Evolutionary conservation across 2,797 vertebrate species (phyloP), one percentile per base, ranked within the genome.

Genomic region (Thripadectes ignobilis): DNA sequence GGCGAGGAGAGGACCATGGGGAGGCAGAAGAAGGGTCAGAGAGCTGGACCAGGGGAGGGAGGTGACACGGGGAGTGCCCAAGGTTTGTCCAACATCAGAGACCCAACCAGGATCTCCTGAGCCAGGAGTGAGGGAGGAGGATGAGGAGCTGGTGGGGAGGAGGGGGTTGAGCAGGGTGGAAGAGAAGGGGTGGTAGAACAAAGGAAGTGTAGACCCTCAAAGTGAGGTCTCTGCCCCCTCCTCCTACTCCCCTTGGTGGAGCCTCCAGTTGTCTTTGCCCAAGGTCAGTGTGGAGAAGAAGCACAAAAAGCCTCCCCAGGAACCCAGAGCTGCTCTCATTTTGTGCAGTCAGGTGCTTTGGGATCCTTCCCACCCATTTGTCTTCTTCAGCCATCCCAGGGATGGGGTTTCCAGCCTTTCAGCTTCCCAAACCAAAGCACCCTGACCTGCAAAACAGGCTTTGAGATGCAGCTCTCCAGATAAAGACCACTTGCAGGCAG

Each of bases 251-350:
- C 12, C 38, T 65, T 32, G 30, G 32, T 0, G 1, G 51, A 72
- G 23, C 74, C 41, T 63, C 14, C 30, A 36, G n/a, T 43, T 54
- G 61, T 20, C 71, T 68, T 63, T 45, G 41, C 54, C 24, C 20
- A 34, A 46, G 69, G 41, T 75, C 41, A 22, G 3, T 0, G 5
- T 3, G 19, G 48, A 9, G 46, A 14, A 26, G 65, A 46, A 66
- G 65, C 65, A 7, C 59, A 36, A 49, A 85, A 59, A 1, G 5
- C 9, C 15, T 46, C 13, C 48, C 34, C 2, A 3, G 66, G 72
- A 19, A 14, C 65, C 0, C 0, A 12, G 5, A 48, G 19, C 24
- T 2, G 2, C 30, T n/a, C 62, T 32, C 8, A 1, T 43, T 58
- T 34, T 10, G 24, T 67, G 66, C 2, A 2, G 2, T 6, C 62